Evolutionary conservation across 2,888 invertebrate genomes (phyloP), one percentile per base, ranked within the genome.

Genomic region (Adelphocoris suturalis): DNA sequence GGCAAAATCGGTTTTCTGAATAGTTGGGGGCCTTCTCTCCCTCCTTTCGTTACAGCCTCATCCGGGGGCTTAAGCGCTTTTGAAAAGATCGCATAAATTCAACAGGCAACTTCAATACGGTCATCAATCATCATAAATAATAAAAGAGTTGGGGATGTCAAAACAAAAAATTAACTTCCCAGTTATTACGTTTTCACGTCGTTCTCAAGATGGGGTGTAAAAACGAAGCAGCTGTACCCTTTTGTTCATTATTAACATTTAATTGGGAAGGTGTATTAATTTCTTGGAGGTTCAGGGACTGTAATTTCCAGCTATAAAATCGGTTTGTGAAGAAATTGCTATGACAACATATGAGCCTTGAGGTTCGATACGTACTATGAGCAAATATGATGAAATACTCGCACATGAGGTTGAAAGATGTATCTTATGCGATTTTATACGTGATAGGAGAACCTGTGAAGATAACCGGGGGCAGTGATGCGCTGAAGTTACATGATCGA

Each of bases 1-100:
- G 85, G 61, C 57, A 19, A 85, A 85, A 85, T 85, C 85, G 37
- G 85, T 85, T 57, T 85, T 85, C 85, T 85, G 57, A 61, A 85
- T 61, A 85, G 28, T 85, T 61, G 57, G 82, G 82, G 48, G 19
- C 13, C 19, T 16, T 46, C 46, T 27, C 14, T 52, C 82, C n/a
- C 55, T 57, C 46, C 46, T 61, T 85, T 85, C 85, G 85, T 68
- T 28, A 61, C 85, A 48, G 52, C 82, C 55, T 52, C 82, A 82
- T 85, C 55, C 28, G 48, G 19, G 23, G 37, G 19, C 52, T 61
- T 61, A 28, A 61, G 85, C 28, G 14, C 61, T 85, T 61, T 57
- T 57, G 61, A 85, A 46, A 57, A 61, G 48, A 37, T 14, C n/a
- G 37, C 61, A 85, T 85, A 61, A 57, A 85, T 85, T 85, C 85